Base-by-base conservation (phyloP, 2,888 invertebrate species). In the Temnothorax ravouxi region DNA sequence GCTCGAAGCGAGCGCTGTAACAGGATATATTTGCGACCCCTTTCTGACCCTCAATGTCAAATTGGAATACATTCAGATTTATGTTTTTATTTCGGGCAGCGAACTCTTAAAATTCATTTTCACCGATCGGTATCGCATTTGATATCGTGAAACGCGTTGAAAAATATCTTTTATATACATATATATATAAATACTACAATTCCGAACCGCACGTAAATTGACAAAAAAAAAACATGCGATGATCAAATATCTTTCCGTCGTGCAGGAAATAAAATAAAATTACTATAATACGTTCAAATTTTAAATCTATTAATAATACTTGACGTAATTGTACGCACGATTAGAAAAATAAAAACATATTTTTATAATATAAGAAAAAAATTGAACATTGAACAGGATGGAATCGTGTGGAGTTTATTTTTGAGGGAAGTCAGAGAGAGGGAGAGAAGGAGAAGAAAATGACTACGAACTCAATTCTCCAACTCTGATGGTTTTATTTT, bases 61-160 rank as follows among this genome's bases (percentile, higher is more conserved):
- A 47, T 41, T 67, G 18, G 34, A n/a, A 44, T 71, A 72, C 3
- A 54, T 47, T 56, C 18, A 74, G 74, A 72, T 72, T 72, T 80
- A 50, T 80, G 34, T 72, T 80, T 74, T 74, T 72, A 59, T 80
- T 80, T 74, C 47, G 74, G 34, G 44, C 21, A 72, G 56, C 15
- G 41, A 25, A 47, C 74, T 74, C 79, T 80, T 80, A 80, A 80
- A 74, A 80, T 80, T 72, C 75, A 80, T 80, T 80, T 74, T 80
- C 79, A 59, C 41, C 44, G 59, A 72, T 74, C 38, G 59, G 29
- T 74, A 72, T 38, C 72, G 75, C 74, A 80, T 80, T 74, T 80
- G 79, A 71, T 79, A 56, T 11, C 44, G 34, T 21, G 6, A 41
- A 59, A 44, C 56, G 56, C 47, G 29, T 67, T 67, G 66, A 59